Percentiles rank a stretch among this genome's conserved stretches.
Conservation (phyloP, 2,797 vertebrate genomes). For the Sarcoramphus papa region DNA sequence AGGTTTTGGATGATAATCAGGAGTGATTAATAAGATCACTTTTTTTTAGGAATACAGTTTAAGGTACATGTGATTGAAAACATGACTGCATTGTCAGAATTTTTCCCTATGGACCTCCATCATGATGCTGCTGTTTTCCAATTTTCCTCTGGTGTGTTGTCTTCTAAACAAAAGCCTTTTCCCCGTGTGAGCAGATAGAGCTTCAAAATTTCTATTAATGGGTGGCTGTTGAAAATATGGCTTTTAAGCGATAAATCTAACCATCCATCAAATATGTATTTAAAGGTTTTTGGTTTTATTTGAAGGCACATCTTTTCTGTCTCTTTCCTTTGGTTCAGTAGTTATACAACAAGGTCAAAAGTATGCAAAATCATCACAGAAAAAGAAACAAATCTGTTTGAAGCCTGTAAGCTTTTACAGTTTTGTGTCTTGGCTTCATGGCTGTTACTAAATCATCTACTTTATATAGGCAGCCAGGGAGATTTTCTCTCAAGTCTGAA, state of each 20-base stretch:
- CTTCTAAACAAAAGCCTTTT: neutral
- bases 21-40: neutral
- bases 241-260: neutral
- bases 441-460: slow-evolving; percentile 1
- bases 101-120: neutral
- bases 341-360: neutral
- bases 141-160: neutral
- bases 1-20: neutral
- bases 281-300: neutral
- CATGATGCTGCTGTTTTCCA: neutral
- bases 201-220: neutral
- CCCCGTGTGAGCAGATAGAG: neutral
- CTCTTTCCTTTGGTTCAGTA: neutral
- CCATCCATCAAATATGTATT: neutral
- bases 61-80: neutral
- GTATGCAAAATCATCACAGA: neutral
- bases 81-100: neutral
- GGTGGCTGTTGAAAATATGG: neutral
- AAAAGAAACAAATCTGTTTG: neutral
- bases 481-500: slow-evolving; percentile 4
- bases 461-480: slow-evolving; percentile 15
- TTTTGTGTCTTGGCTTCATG: neutral
- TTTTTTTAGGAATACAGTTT: neutral
- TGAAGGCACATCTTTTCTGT: neutral
- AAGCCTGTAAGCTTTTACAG: neutral